These are phyloP conservation scores for Anguilla megastoma DNA, from an alignment of 2,797 vertebrate genomes.

Conservation along the genomic window DNA sequence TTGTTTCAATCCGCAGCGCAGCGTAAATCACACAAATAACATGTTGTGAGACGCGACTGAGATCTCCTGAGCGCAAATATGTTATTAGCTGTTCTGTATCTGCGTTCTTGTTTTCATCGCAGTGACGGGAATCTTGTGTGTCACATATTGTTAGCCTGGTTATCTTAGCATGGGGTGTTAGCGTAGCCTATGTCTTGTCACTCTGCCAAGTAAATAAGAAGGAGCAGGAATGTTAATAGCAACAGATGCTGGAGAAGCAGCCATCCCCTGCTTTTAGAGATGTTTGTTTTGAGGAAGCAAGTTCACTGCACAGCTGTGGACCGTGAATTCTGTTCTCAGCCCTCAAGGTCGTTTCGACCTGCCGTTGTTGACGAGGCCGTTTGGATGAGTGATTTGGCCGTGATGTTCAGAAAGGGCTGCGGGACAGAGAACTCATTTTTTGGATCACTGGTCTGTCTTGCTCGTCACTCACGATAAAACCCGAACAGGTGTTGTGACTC, in stretches of 20 bases:
- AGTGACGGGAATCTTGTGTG: background rate
- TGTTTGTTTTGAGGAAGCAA: background rate
- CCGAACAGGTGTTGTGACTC: background rate
- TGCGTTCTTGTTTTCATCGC: background rate
- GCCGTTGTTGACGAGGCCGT: background rate
- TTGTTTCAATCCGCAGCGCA: background rate
- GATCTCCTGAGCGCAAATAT: background rate
- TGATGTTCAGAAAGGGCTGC: background rate
- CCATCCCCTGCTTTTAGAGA: background rate
- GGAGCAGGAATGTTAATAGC: background rate
- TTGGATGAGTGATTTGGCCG: background rate
- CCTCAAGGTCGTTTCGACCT: background rate
- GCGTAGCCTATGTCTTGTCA: background rate
- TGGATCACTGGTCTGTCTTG: background rate
- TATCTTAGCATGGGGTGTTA: background rate
- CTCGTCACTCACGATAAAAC: background rate
- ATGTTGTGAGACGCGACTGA: background rate
- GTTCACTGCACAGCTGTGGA: background rate
- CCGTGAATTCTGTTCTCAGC: background rate
- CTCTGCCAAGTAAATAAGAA: background rate
- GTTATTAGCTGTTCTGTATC: background rate
- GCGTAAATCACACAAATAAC: background rate
- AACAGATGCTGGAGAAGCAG: background rate
- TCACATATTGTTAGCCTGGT: background rate
- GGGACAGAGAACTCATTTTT: slow-evolving; percentile 3